Percentiles rank a stretch among this genome's conserved stretches.
Conservation (phyloP, 2,113 vertebrate genomes). For the Pangasianodon hypophthalmus region DNA sequence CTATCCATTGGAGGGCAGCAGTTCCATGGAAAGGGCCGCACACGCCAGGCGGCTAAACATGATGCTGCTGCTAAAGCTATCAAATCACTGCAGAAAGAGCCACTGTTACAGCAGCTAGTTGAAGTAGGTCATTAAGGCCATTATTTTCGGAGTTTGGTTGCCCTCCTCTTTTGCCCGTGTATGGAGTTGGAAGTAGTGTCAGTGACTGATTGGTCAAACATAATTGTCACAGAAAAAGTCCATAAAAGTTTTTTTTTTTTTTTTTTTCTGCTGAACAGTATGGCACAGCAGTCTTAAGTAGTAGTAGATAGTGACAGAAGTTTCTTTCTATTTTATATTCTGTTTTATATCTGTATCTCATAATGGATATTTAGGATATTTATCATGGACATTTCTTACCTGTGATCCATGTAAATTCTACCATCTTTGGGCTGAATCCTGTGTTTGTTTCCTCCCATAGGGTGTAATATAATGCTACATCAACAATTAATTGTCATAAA, state of each 20-base stretch:
- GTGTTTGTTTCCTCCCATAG: not conserved
- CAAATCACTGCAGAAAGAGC: constrained; percentile 91
- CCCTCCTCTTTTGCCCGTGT: not conserved
- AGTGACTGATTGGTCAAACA: not conserved
- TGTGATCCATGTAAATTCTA: not conserved
- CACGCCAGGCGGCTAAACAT: constrained; percentile 91
- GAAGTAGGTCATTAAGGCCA: constrained; percentile 74
- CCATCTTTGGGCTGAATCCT: not conserved
- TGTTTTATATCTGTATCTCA: not conserved
- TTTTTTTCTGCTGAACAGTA: not conserved
- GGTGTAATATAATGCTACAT: not conserved
- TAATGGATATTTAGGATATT: not conserved
- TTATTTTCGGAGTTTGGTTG: not conserved
- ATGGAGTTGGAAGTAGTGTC: not conserved
- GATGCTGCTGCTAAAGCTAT: constrained; percentile 93
- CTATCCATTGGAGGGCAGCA: constrained; percentile 95
- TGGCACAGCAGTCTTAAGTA: not conserved
- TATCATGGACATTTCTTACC: not conserved
- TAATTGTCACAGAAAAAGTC: not conserved
- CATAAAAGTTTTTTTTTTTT: too few relatives aligned
- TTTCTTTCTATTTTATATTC: not conserved
- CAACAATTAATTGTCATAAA: not conserved
- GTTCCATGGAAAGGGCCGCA: constrained; percentile 94
- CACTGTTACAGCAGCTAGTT: constrained; percentile 82
- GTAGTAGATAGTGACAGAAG: not conserved